Evolutionary conservation across 2,888 invertebrate genomes (phyloP), one percentile per base, ranked within the genome.

Genomic region (Drosophila trichaetosa): DNA sequence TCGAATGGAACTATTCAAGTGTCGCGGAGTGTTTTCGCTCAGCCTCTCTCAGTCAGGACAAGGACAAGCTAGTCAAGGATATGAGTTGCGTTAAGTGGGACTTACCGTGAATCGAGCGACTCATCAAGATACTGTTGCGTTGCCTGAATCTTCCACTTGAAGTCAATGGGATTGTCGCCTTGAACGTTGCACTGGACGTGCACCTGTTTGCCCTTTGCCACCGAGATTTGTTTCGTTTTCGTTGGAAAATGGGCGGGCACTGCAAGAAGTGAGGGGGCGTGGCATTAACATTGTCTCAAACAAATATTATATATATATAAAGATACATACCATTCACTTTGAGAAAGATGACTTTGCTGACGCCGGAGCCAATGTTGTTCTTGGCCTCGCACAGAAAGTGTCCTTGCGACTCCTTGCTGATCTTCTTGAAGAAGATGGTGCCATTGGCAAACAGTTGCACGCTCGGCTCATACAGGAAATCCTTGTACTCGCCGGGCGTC

Each of bases 371-470:
- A 77, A 98, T 97, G 82, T 96, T 97, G 92, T 98, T 98, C 89
- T 97, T 96, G n/a, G 98, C 97, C 91, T 98, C 98, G 93, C 98
- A 98, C 61, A 98, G 94, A 93, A 98, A 98, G 93, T 97, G 97
- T 0, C 98, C 98, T 93, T 97, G 97, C 91, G 96, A 97, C 90
- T 96, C 96, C 93, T 97, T 97, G 83, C 96, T 96, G 59, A 97
- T 96, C 91, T 96, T 95, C 86, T 96, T 96, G 92, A 98, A 97
- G 76, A 96, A 95, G 78, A 98, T 94, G 16, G 97, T 97, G 33
- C 98, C 98, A 92, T 98, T 98, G 82, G 96, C 95, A 87, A 96
- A 95, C 69, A 96, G 95, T 76, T 96, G 95, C 34, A 96, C 96
- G 90, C 95, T 96, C 60, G 96, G 96, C 92, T 96, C 96, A 90